Conservation (phyloP, 2,797 vertebrate genomes). For the Sebastes flavidus region DNA sequence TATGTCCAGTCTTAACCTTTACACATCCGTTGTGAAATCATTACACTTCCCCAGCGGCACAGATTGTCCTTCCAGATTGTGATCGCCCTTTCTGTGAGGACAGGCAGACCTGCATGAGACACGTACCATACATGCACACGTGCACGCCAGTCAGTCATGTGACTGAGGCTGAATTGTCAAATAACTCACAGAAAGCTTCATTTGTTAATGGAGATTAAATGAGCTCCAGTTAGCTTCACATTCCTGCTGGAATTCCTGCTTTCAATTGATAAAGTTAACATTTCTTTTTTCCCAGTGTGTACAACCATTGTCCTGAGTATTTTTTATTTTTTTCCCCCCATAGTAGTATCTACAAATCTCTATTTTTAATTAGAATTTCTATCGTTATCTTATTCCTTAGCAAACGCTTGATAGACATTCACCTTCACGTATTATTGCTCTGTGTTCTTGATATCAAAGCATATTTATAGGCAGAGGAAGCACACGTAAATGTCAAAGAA, state of each 20-base stretch:
- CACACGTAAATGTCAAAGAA: neutral
- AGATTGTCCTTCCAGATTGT: conserved; percentile 10
- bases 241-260: neutral
- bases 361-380: neutral
- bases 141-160: neutral
- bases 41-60: neutral
- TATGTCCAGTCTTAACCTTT: neutral
- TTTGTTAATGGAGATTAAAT: neutral
- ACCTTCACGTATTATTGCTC: neutral
- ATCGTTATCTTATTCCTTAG: neutral
- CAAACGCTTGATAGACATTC: neutral
- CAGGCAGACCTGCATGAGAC: neutral
- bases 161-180: neutral
- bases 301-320: neutral
- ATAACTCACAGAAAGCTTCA: neutral
- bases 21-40: neutral
- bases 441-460: neutral
- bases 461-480: neutral
- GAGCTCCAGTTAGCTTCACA: neutral
- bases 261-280: neutral
- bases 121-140: neutral
- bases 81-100: neutral
- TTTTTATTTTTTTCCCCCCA: neutral
- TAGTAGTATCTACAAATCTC: neutral
- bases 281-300: neutral